Evolutionary conservation across 2,113 vertebrate species (phyloP), one percentile per base, ranked within the genome.

Genomic region (Hucho hucho): DNA sequence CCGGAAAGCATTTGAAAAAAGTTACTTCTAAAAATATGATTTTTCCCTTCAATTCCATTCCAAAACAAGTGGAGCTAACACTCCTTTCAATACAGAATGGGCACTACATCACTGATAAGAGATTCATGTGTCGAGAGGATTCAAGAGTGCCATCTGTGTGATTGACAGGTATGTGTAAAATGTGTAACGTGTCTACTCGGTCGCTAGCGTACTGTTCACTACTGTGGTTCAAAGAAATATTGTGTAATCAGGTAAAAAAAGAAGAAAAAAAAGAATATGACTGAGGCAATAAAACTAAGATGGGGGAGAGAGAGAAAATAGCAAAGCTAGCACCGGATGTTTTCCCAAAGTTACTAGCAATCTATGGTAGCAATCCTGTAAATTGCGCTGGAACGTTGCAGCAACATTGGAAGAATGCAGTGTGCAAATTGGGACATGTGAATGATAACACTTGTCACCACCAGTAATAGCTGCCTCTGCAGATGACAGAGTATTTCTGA

Each of bases 381-480:
- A 72, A 77, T 70, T 69, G 65, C 72, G 72, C 74, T 78, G 76
- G 83, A 78, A 83, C 72, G 59, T 58, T 70, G 69, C 69, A 77
- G 85, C 53, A 81, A 82, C 32, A 84, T 28, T 6, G 24, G 80
- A 79, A 79, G 53, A 72, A 65, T 66, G 78, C 73, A 29, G 73
- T 81, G 69, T 29, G 13, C 47, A n/a, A 24, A 25, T 18, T 37
- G 56, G 28, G 78, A 87, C 79, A 84, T 84, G 77, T 84, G 78
- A 79, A 79, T 87, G 81, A 74, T 71, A 53, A 79, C 79, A 88
- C 83, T 81, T 78, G 79, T 86, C 69, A 87, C 76, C 81, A 87
- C 80, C 80, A 80, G 86, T 85, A 82, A 83, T 91, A 91, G 90
- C 92, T 92, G 91, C 89, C 90, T 91, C 81, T 88, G 83, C 87